Base-by-base conservation (phyloP, 2,888 invertebrate species). In the Caenorhabditis macrosperma region DNA sequence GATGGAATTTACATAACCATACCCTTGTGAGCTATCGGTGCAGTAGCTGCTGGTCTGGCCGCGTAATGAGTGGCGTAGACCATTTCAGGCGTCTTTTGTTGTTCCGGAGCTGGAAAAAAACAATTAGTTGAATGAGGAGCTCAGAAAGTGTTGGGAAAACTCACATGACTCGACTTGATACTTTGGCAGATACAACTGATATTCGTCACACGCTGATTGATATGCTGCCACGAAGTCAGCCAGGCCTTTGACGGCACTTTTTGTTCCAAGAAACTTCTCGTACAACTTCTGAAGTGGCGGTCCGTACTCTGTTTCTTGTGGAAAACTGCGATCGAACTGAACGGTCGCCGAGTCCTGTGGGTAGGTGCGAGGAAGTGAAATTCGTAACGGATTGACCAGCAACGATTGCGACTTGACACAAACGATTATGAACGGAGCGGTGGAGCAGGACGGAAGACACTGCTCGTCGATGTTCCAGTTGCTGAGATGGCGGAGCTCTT, bases 271-370 rank as follows among this genome's bases (percentile, higher is more conserved):
- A 61, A 50, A 38, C 54, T 68, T 74, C 41, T 78, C 78, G 46
- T 50, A 74, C 28, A 78, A 6, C 52, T 67, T 66, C 30, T 72
- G 72, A 12, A 78, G 55, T 15, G 26, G 12, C 6, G 67, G 41
- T 15, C 67, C 78, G 26, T 57, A 41, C 0, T 67, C 54, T 17
- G 72, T 38, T 10, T 35, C 33, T 20, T 50, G 50, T 6, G 84
- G 84, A 54, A 84, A 84, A 5, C 78, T 81, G 9, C 77, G 63
- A 61, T 84, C 84, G 66, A 78, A 84, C 54, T 81, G 84, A 0
- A 84, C 71, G 15, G 76, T 63, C 9, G 81, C 75, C 15, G 82
- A 68, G 5, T 78, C 76, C 6, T 33, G 5, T 6, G 84, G 84
- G 48, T 84, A 84, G 4, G 46, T 52, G 4, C 17, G 41, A n/a